Percentiles rank a stretch among this genome's conserved stretches.
Conservation (phyloP, 2,113 vertebrate species). For the Macaca mulatta region DNA sequence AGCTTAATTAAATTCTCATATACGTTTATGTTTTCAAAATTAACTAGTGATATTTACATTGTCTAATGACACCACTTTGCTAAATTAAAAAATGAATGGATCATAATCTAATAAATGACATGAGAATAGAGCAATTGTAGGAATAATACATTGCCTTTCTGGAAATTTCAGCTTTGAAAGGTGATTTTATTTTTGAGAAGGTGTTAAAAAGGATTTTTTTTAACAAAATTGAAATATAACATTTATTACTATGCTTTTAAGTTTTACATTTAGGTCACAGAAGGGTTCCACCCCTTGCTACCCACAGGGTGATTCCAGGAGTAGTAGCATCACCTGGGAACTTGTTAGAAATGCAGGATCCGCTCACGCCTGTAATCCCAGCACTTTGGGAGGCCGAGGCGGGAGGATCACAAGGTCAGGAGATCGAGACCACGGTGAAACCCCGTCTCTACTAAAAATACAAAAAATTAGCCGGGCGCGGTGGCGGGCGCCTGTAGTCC, state of each 20-base stretch:
- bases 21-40: neutral
- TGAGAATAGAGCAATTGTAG: neutral
- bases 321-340: neutral
- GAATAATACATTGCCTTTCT: neutral
- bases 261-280: neutral
- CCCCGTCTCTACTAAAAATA: too few species aligned
- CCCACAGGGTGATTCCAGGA: neutral
- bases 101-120: neutral
- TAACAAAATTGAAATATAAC: neutral
- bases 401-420: too few species aligned
- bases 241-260: neutral
- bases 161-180: slow-evolving; percentile 17
- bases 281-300: neutral
- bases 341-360: neutral
- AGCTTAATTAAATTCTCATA: neutral
- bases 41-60: neutral
- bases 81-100: neutral
- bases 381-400: too few species aligned
- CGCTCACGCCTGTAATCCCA: too few species aligned
- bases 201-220: neutral
- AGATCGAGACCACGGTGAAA: too few species aligned
- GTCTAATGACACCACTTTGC: neutral
- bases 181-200: neutral
- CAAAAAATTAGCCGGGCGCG: too few species aligned
- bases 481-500: too few species aligned